Evolutionary conservation across 2,113 vertebrate genomes (phyloP).

Genomic region (Crotalus horridus): DNA sequence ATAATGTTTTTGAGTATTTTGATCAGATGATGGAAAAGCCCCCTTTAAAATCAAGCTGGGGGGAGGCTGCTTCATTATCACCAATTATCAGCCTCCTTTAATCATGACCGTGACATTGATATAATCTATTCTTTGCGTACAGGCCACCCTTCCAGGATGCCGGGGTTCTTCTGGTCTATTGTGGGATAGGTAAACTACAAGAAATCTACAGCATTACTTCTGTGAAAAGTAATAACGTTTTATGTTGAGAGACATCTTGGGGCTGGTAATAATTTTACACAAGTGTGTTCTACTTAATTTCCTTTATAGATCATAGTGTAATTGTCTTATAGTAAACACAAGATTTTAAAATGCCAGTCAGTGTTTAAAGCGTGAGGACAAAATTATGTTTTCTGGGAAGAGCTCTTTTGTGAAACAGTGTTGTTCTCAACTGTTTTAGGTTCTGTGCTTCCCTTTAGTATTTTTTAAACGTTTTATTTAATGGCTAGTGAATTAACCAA

Average conservation of each 20-base stretch:
- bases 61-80: not conserved
- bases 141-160: not conserved
- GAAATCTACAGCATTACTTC: not conserved
- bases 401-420: not conserved
- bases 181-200: not conserved
- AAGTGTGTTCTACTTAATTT: not conserved
- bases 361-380: not conserved
- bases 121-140: not conserved
- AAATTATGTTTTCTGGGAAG: not conserved
- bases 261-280: not conserved
- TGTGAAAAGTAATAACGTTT: not conserved
- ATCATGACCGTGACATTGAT: not conserved
- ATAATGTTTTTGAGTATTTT: not conserved
- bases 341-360: not conserved
- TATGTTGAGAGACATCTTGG: not conserved
- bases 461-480: not conserved
- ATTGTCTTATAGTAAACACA: not conserved
- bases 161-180: not conserved
- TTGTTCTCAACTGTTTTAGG: not conserved
- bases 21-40: not conserved
- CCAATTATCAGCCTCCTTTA: not conserved
- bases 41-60: not conserved
- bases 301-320: not conserved
- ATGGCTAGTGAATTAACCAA: not conserved
- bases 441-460: not conserved